These are phyloP conservation scores for Istiophorus platypterus DNA, from an alignment of 2,113 vertebrate species.

Conservation along the genomic window DNA sequence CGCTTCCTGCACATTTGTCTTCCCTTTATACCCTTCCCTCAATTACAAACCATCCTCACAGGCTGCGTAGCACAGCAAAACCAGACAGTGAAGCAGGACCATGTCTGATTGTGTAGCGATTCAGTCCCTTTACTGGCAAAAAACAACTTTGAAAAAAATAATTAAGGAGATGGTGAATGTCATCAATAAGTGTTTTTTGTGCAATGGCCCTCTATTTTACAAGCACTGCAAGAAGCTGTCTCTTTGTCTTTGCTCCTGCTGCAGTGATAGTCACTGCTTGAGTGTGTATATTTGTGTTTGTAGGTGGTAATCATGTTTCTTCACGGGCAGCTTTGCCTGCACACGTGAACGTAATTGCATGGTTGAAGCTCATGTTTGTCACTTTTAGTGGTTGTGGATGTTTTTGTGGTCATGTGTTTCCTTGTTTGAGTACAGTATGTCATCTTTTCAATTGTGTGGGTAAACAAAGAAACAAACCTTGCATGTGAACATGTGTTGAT, in stretches of 20 bases:
- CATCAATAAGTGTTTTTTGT: constrained; percentile 13
- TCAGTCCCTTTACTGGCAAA: neutral
- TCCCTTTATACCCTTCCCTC: constrained; percentile 13
- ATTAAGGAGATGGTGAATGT: constrained; percentile 7
- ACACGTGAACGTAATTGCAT: neutral
- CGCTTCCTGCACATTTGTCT: constrained; percentile 39
- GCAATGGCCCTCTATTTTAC: neutral
- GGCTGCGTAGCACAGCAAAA: constrained; percentile 4
- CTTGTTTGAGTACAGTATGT: neutral
- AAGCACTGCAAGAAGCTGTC: constrained; percentile 8
- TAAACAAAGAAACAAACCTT: constrained; percentile 22
- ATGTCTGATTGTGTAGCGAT: constrained; percentile 22
- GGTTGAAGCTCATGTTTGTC: neutral
- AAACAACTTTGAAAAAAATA: constrained; percentile 8
- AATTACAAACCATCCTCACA: neutral
- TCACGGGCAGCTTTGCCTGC: constrained; percentile 18
- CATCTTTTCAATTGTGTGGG: neutral
- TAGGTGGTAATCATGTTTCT: constrained; percentile 34
- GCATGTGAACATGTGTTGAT: constrained; percentile 4
- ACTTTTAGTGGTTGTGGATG: neutral
- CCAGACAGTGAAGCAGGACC: constrained; percentile 33
- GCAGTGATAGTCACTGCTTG: constrained; percentile 37
- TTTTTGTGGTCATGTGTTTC: neutral
- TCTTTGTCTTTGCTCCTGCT: constrained; percentile 67
- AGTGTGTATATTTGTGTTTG: constrained; percentile 13